Base-by-base conservation (phyloP, 2,888 invertebrate species). In the Heliconius erato region DNA sequence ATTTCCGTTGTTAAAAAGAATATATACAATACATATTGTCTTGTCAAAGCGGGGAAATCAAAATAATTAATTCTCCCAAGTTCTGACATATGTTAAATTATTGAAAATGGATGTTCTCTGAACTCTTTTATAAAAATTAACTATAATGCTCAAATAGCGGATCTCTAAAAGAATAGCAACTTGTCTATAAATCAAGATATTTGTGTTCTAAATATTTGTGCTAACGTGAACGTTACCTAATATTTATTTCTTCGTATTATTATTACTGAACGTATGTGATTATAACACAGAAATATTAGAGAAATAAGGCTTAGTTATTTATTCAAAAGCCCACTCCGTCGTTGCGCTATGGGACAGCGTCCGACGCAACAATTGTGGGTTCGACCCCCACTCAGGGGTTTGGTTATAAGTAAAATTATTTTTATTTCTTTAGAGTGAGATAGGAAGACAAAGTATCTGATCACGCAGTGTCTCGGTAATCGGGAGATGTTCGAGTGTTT, bases 111-210 rank as follows among this genome's bases (percentile, higher is more conserved):
- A 54, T 6, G 6, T 19, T 54, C 19, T 54, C 6, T 54, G 6
- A 19, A 54, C 19, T 19, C 19, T 54, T 23, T 54, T 19, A 0
- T 19, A 63, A 0, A 0, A n/a, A 63, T 63, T 54, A 23, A 63
- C 11, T n/a, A 63, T 63, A n/a, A 63, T 11, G 1, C 11, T 63
- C n/a, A 12, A n/a, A 1, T 14, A 23, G 84, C 84, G 85, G 90
- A 88, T 86, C 90, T 81, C 90, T 86, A 88, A 88, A 84, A 76
- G 79, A 79, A 85, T 84, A 84, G 83, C 88, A 90, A 89, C 89
- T 91, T 88, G 86, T 86, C 85, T 84, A 89, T 91, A 91, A 91
- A 91, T 91, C 90, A 90, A 84, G 83, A 82, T 85, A 86, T 87
- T 87, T 88, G 85, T 87, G 86, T 87, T 87, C 86, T 91, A 88